Base-by-base conservation (phyloP, 2,888 invertebrate species). In the Mythimna impura region DNA sequence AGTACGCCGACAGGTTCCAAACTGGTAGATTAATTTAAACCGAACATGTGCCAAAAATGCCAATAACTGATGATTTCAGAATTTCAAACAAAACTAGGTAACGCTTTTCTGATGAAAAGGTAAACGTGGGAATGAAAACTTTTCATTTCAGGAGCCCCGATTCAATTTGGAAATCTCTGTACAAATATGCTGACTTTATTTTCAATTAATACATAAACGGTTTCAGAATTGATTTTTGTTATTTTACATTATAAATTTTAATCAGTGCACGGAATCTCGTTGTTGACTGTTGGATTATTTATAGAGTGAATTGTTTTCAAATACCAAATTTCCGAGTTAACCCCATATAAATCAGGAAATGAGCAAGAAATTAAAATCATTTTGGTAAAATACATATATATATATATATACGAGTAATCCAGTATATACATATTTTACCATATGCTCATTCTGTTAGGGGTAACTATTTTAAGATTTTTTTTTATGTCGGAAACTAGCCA, bases 131-230 rank as follows among this genome's bases (percentile, higher is more conserved):
- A 61, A 54, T 34, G 50, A 58, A 74, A 66, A 76, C 22, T 74
- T 80, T 79, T 73, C 66, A 78, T 81, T 79, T 66, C 76, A 52
- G 57, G 54, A 73, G 71, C 71, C 25, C 69, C 34, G n/a, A 76
- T 76, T 81, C 57, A 74, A 76, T 81, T 76, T 75, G 34, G 67
- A 47, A 66, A 69, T 64, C 64, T 54, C 60, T 69, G 25, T 68
- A 72, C 77, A 87, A 85, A 87, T 76, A 82, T 73, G 72, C 70
- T 65, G 64, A 76, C 69, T 80, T 76, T 81, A 82, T 84, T 84
- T 82, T 81, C 86, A 79, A 87, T 86, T 81, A 87, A 79, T 84
- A 78, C 74, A 72, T 81, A 58, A 84, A 78, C 71, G 72, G 65
- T 58, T 68, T 25, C 65, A 71, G 57, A 71, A 54, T 75, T 40